A percentile compares a stretch with the other conserved stretches of the same genome.
phyloP scores from a whole-genome alignment of 2,888 invertebrate genomes.

The Rhagonycha lutea region DNA sequence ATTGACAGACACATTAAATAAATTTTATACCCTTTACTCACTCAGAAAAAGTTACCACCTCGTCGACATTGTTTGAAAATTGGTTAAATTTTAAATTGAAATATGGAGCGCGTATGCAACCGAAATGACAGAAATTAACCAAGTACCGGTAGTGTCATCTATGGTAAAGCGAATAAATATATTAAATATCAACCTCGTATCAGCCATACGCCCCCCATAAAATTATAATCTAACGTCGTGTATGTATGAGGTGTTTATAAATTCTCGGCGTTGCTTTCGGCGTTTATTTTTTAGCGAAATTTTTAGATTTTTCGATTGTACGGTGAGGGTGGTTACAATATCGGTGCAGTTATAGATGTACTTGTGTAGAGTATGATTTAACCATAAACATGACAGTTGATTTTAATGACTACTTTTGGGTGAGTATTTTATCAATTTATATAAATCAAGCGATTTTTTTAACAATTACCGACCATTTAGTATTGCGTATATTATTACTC shows the following conservation, averaged over 20 bases:
- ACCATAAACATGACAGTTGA: slow-evolving; percentile 51
- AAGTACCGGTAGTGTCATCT: not conserved
- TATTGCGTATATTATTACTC: not conserved
- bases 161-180: not conserved
- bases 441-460: not conserved
- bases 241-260: not conserved
- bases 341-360: not conserved
- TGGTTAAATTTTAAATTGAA: no score
- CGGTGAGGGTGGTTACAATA: not conserved
- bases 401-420: slow-evolving; percentile 57
- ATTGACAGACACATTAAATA: no score
- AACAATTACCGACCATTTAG: not conserved
- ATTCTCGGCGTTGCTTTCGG: slow-evolving; percentile 7
- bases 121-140: not conserved
- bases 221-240: slow-evolving; percentile 1
- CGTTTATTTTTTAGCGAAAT: slow-evolving; percentile 6
- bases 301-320: slow-evolving; percentile 5
- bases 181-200: slow-evolving; percentile 2
- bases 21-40: no score
- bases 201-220: slow-evolving; percentile 11
- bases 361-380: slow-evolving; percentile 9
- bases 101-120: not conserved
- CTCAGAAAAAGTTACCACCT: no score
- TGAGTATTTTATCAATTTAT: slow-evolving; percentile 39
- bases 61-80: no score